Conservation (phyloP, 2,888 invertebrate genomes). For the Chaitophorus viminalis region DNA sequence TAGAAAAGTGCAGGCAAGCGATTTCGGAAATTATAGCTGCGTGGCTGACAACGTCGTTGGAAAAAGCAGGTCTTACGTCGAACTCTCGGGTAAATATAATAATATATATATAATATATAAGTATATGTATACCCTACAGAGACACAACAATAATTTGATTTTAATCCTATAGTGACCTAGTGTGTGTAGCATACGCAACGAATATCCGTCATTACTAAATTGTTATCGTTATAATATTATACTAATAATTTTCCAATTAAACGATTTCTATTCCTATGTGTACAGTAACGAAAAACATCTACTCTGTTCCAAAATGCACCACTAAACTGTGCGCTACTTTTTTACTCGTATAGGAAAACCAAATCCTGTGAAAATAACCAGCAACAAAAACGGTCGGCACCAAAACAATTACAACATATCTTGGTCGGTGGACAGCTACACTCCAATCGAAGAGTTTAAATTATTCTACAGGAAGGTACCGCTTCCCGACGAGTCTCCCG, state of each 20-base stretch:
- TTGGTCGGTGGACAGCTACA: constrained; percentile 76
- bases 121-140: background rate
- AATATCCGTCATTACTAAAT: background rate
- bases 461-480: constrained; percentile 74
- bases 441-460: constrained; percentile 76
- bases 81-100: constrained; percentile 72
- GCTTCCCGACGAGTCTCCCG: constrained; percentile 66
- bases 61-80: constrained; percentile 74
- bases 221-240: background rate
- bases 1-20: constrained; percentile 75
- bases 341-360: constrained; percentile 71
- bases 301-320: background rate
- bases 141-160: background rate
- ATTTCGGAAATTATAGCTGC: constrained; percentile 79
- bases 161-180: background rate
- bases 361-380: constrained; percentile 74
- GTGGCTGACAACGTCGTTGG: constrained; percentile 77
- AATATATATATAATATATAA: background rate
- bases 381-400: constrained; percentile 73
- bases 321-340: constrained; percentile 47
- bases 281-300: background rate
- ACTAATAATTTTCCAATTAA: background rate
- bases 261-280: background rate
- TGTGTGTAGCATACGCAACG: background rate
- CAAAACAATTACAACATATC: constrained; percentile 75